Evolutionary conservation across 1,140 invertebrate genomes (phyloP).

Genomic region (Drusus annulatus): DNA sequence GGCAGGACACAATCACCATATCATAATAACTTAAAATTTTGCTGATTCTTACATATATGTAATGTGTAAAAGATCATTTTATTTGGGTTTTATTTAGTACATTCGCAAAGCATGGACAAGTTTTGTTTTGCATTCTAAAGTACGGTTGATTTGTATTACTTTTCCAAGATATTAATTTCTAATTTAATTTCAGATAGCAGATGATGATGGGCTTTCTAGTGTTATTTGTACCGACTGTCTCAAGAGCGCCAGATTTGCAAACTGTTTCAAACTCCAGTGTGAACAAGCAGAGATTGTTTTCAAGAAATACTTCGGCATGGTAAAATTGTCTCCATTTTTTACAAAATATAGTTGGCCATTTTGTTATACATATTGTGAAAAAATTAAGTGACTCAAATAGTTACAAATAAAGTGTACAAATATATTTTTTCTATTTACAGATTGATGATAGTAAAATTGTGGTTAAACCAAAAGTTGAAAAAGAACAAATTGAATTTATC

Average conservation of each 20-base stretch:
- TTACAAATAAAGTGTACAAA: not conserved
- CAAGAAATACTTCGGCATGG: conserved; percentile 56
- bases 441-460: not conserved
- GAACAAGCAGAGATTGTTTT: conserved; percentile 65
- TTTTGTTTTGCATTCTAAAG: too few species aligned
- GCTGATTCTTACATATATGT: too few species aligned
- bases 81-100: too few species aligned
- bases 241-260: conserved; percentile 64
- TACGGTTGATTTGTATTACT: too few species aligned
- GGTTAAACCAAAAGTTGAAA: conserved; percentile 10
- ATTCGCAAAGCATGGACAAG: too few species aligned
- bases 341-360: not conserved
- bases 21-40: too few species aligned
- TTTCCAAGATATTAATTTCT: not conserved
- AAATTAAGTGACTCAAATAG: not conserved
- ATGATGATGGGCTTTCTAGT: conserved; percentile 67
- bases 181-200: conserved; percentile 62
- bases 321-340: conserved; percentile 1
- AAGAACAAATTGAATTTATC: not conserved
- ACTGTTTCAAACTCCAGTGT: conserved; percentile 67
- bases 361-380: not conserved
- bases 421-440: conserved; percentile 7
- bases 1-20: too few species aligned
- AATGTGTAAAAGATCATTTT: too few species aligned
- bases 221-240: conserved; percentile 66